These are phyloP conservation scores for Magallana angulata DNA, from an alignment of 1,140 invertebrate species.

Conservation along the genomic window DNA sequence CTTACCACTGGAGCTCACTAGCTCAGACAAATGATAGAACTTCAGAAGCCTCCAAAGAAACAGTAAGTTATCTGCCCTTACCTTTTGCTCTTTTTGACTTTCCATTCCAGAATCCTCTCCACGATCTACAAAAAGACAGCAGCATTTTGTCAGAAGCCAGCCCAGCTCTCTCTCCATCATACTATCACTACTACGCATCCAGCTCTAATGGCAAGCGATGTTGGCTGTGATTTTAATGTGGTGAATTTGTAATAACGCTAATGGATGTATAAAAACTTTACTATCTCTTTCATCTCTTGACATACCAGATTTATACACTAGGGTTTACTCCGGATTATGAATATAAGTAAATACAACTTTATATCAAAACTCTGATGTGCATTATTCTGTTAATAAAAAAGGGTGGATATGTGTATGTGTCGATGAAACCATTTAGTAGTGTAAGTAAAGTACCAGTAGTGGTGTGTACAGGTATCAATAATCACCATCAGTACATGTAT, in stretches of 20 bases:
- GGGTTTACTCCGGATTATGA: not conserved
- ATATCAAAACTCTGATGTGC: no score
- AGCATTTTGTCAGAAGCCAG: conserved; percentile 25
- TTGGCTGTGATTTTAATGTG: not conserved
- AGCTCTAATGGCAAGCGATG: not conserved
- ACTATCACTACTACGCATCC: not conserved
- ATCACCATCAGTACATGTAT: no score
- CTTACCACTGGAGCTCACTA: no score
- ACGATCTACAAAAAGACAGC: conserved; percentile 62
- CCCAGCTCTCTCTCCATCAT: not conserved
- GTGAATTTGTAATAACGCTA: conserved; percentile 12
- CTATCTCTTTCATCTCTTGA: conserved; percentile 1
- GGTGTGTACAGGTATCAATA: no score
- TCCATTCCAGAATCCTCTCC: conserved; percentile 74
- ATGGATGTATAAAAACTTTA: conserved; percentile 16
- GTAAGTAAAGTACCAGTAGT: no score
- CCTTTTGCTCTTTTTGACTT: conserved; percentile 62
- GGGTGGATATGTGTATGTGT: no score
- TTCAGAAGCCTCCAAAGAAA: no score
- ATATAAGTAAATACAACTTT: not conserved
- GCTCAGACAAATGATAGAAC: no score
- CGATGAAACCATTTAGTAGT: no score
- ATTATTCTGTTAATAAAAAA: no score
- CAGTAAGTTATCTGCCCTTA: conserved; percentile 39
- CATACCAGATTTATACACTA: not conserved